Evolutionary conservation across 2,888 invertebrate genomes (phyloP), one percentile per base, ranked within the genome.

Genomic region (Copidosoma aretas): DNA sequence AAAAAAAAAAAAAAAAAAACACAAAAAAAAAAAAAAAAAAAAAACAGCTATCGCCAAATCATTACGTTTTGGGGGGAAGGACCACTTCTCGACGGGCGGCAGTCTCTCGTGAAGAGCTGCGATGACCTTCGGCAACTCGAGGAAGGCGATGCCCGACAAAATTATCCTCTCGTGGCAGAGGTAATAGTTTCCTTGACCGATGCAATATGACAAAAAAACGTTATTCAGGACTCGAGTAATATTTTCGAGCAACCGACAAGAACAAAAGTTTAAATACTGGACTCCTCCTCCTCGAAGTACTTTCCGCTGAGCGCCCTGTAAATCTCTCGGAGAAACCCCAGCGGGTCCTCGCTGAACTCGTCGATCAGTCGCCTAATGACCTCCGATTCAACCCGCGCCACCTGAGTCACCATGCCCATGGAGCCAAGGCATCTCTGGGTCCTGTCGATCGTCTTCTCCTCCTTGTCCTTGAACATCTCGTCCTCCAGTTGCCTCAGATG

Each of bases 61-160:
- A 46, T 78, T 75, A 83, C 83, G 81, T 81, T 81, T 81, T 14
- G 69, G 64, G 17, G 78, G 77, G 56, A 77, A 65, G 61, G 71
- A 64, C 49, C 75, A 74, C 24, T 64, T 41, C 54, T 52, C 64
- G 10, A 79, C 57, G 43, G 77, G 70, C 1, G 81, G 80, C 21
- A 82, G 67, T 71, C 79, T 75, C 54, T 75, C 73, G 52, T 82
- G 75, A 17, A 83, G 71, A 71, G 80, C 78, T 1, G 75, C 32
- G 2, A 82, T 69, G 4, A 77, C 72, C 63, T 79, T 78, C n/a
- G 82, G 80, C 39, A 83, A 71, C 14, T 80, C 78, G 53, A 83
- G 73, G 60, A 82, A 80, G 49, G 81, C 81, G 39, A 83, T 82
- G 0, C 77, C 77, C n/a, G 83, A 79, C 64, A 83, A 66, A 49